Conservation (phyloP, 1,140 invertebrate genomes). For the Lucilia cuprina region DNA sequence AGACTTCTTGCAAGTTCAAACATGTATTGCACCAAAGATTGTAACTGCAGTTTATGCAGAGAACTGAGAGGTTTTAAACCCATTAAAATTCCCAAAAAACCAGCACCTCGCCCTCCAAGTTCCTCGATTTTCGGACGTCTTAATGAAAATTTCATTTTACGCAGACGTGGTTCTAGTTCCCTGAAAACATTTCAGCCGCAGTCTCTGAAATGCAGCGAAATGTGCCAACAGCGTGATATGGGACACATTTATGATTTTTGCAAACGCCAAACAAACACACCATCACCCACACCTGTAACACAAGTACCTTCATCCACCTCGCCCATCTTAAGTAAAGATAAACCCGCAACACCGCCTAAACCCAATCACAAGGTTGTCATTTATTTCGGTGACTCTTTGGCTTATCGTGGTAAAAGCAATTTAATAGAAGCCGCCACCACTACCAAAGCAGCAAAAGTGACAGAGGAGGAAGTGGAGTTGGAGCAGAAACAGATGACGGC, state of each 20-base stretch:
- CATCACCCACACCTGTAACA: conserved; percentile 55
- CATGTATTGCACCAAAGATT: conserved; percentile 65
- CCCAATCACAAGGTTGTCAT: conserved; percentile 72
- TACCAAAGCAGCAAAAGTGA: conserved; percentile 40
- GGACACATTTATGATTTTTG: conserved; percentile 21
- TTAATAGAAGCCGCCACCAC: conserved; percentile 36
- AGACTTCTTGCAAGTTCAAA: background rate
- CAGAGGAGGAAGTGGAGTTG: background rate
- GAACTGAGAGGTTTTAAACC: conserved; percentile 61
- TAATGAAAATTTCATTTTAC: conserved; percentile 64
- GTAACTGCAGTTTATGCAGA: conserved; percentile 64
- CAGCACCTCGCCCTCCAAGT: conserved; percentile 37
- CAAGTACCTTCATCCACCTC: conserved; percentile 45
- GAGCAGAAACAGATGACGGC: background rate
- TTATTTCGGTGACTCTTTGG: conserved; percentile 73
- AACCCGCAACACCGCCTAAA: conserved; percentile 38
- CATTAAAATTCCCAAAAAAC: conserved; percentile 36
- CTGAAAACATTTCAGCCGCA: conserved; percentile 58
- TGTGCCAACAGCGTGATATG: conserved; percentile 48
- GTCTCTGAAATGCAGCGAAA: conserved; percentile 58
- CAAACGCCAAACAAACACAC: conserved; percentile 41
- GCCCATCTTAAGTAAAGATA: conserved; percentile 27
- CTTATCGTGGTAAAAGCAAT: conserved; percentile 58
- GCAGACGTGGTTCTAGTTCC: conserved; percentile 48
- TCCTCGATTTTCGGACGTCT: conserved; percentile 54